Evolutionary conservation across 2,797 vertebrate genomes (phyloP).

Genomic region (Epinephelus awoara): DNA sequence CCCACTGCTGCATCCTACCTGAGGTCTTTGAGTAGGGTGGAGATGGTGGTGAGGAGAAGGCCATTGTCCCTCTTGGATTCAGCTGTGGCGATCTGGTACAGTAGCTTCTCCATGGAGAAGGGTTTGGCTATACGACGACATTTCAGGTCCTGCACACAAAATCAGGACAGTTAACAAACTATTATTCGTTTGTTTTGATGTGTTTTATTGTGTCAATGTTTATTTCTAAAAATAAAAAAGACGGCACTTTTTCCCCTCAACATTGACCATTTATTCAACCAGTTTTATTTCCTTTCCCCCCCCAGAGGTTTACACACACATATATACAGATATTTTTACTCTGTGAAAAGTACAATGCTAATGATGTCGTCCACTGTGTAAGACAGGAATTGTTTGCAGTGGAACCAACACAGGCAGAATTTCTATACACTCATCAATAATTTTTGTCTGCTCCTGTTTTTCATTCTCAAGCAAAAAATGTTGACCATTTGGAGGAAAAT

Average conservation of each 20-base stretch:
- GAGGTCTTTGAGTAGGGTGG: constrained; percentile 97
- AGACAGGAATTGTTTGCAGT: background rate
- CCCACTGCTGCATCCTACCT: constrained; percentile 84
- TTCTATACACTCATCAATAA: background rate
- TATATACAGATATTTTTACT: background rate
- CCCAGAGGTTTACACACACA: background rate
- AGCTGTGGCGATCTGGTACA: constrained; percentile 98
- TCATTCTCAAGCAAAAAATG: background rate
- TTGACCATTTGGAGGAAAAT: constrained; percentile 2
- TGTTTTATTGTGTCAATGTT: background rate
- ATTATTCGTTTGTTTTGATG: background rate
- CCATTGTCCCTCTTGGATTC: constrained; percentile 98
- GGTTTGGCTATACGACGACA: constrained; percentile 96
- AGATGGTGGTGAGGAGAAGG: constrained; percentile 95
- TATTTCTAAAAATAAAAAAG: background rate
- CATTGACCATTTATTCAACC: background rate
- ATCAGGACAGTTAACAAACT: background rate
- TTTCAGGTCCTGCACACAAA: constrained; percentile 93
- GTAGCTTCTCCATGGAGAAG: constrained; percentile 99
- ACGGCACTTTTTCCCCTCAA: background rate
- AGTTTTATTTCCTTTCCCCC: background rate
- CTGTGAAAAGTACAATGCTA: background rate
- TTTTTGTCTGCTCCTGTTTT: background rate
- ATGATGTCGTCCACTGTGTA: background rate
- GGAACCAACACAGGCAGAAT: background rate